phyloP scores from a whole-genome alignment of 2,888 invertebrate genomes.

The Patella ulyssiponensis region DNA sequence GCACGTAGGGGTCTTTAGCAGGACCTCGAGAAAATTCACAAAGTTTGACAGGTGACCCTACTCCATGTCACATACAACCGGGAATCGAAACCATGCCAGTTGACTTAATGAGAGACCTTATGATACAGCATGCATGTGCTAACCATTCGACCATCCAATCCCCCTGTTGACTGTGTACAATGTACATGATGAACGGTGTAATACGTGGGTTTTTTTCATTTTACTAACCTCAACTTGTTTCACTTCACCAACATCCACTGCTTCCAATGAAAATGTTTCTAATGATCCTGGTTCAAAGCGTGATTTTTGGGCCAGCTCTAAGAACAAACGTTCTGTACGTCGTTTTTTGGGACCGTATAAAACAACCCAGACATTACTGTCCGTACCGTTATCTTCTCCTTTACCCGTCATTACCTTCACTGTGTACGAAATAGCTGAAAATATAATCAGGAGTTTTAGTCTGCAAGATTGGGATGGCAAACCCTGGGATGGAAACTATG shows the following conservation, averaged over 20 bases:
- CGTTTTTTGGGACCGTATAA: constrained; percentile 62
- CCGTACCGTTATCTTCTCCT: constrained; percentile 68
- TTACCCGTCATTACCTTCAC: constrained; percentile 68
- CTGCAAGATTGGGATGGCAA: too few relatives aligned
- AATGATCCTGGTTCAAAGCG: constrained; percentile 67
- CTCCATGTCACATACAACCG: too few relatives aligned
- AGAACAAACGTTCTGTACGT: constrained; percentile 62
- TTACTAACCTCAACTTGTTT: constrained; percentile 66
- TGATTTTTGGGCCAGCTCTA: constrained; percentile 66
- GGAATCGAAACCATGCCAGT: too few relatives aligned
- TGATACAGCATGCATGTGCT: too few relatives aligned
- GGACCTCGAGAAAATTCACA: too few relatives aligned
- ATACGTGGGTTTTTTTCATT: background rate
- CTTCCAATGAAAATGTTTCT: constrained; percentile 71
- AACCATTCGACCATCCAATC: too few relatives aligned
- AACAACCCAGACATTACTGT: constrained; percentile 68
- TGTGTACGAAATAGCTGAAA: constrained; percentile 70
- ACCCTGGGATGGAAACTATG: too few relatives aligned
- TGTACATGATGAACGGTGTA: background rate
- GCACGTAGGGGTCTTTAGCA: too few relatives aligned
- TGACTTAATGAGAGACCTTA: too few relatives aligned
- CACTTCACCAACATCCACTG: constrained; percentile 68
- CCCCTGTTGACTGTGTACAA: background rate
- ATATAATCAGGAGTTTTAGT: too few relatives aligned
- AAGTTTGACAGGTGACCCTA: too few relatives aligned